phyloP scores from a whole-genome alignment of 2,888 invertebrate genomes.

The Spisula solida region DNA sequence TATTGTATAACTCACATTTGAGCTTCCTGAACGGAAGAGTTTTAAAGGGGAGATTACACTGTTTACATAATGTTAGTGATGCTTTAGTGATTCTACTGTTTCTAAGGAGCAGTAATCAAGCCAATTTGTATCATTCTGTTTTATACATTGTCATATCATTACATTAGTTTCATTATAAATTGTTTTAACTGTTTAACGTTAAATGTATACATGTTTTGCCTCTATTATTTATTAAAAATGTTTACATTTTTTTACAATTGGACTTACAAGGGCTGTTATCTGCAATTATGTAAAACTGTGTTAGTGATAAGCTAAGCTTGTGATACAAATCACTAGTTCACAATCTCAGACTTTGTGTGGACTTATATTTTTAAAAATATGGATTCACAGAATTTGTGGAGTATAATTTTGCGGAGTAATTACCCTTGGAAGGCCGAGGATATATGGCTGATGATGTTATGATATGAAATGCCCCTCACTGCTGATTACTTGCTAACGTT shows the following conservation, averaged over 20 bases:
- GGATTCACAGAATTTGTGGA: not conserved
- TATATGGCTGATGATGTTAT: conserved; percentile 43
- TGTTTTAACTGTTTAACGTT: conserved; percentile 12
- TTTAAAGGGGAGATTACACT: conserved; percentile 48
- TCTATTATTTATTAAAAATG: conserved; percentile 30
- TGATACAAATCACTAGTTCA: no score
- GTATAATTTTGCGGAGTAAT: not conserved
- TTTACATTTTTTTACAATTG: conserved; percentile 19
- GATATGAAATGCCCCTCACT: conserved; percentile 40
- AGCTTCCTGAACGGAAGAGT: conserved; percentile 46
- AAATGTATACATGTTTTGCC: conserved; percentile 19
- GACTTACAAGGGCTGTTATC: conserved; percentile 7
- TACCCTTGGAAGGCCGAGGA: conserved; percentile 24
- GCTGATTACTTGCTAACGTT: conserved; percentile 22
- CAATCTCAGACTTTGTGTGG: no score
- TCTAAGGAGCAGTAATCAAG: conserved; percentile 18
- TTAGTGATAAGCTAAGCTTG: no score
- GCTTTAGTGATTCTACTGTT: conserved; percentile 53
- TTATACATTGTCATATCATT: conserved; percentile 49
- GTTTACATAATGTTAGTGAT: conserved; percentile 50
- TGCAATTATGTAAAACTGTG: not conserved
- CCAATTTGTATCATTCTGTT: conserved; percentile 39
- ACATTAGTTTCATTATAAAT: conserved; percentile 24
- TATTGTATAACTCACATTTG: conserved; percentile 32
- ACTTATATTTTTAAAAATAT: not conserved